Evolutionary conservation across 1,140 invertebrate genomes (phyloP), one percentile per base, ranked within the genome.

Genomic region (Stenopsyche tienmushanensis): DNA sequence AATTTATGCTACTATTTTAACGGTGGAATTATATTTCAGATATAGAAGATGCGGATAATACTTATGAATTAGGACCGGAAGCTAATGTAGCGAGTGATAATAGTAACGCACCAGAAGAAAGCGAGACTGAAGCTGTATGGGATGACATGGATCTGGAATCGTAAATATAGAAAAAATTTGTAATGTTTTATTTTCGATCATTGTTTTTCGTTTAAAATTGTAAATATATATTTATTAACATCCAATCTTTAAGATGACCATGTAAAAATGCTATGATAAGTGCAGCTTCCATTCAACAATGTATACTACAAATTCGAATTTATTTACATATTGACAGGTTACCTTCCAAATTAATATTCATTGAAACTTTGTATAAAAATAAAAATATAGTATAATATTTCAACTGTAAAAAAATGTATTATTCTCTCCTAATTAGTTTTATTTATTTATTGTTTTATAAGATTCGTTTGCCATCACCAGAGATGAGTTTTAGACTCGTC

Each of bases 81-180:
- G 77, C 77, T 17, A 71, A 81, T 59, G 76, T 76, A 0, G 78
- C 79, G 26, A 80, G 78, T 20, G 80, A 81, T 62, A 80, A 80
- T 39, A 79, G 80, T 50, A 78, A 80, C 66, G 81, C 81, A n/a
- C 78, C 79, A 3, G 83, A 85, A 65, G 83, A 84, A 66, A 85
- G 84, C 72, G 84, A 85, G 76, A 80, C 82, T 0, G 84, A 86
- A 73, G 83, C 82, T 55, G 82, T 83, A n/a, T 83, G 83, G 82
- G 83, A 82, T 1, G 83, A 84, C 59, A 83, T 83, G 77, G 83
- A 83, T 69, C 75, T 84, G 26, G 82, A 82, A 68, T 78, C n/a
- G n/a, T n/a, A n/a, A n/a, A n/a, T n/a, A n/a, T n/a, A n/a, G n/a
- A n/a, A n/a, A n/a, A 39, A n/a, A 8, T 39, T 39, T 39, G n/a